Conservation (phyloP, 2,113 vertebrate genomes). For the Climacteris rufus region DNA sequence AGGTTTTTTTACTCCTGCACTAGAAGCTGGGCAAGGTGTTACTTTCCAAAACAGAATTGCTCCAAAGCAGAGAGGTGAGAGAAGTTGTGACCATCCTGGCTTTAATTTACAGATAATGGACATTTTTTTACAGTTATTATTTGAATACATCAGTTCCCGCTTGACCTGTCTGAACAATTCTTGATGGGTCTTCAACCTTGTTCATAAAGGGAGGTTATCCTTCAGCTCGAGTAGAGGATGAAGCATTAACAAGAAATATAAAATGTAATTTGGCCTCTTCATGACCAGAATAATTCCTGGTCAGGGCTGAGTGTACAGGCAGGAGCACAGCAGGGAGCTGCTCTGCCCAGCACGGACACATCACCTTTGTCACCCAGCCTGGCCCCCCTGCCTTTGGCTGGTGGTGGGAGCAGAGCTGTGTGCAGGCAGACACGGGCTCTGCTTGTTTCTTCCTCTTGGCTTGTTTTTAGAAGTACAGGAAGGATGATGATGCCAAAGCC, state of each 20-base stretch:
- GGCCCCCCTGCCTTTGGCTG: not conserved
- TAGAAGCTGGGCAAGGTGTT: not conserved
- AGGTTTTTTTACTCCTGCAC: not conserved
- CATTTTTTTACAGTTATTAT: not conserved
- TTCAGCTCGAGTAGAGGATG: not conserved
- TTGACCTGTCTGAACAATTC: conserved; percentile 37
- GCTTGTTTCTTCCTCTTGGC: not conserved
- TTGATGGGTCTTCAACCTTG: not conserved
- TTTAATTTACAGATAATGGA: not conserved
- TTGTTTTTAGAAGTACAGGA: not conserved
- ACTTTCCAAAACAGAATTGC: not conserved
- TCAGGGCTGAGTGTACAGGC: not conserved
- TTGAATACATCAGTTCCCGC: not conserved
- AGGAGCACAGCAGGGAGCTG: fast-evolving
- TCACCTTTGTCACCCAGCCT: fast-evolving
- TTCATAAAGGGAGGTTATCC: not conserved
- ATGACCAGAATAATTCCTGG: not conserved
- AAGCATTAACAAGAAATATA: not conserved
- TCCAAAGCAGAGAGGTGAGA: not conserved
- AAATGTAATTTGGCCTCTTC: not conserved
- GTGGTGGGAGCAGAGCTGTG: not conserved
- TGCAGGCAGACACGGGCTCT: fast-evolving
- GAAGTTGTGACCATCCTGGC: not conserved
- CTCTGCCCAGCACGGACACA: not conserved
- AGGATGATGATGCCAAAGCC: not conserved